Percentiles rank a stretch among this genome's conserved stretches.
Conservation (phyloP, 2,113 vertebrate species). For the Laticauda colubrina region DNA sequence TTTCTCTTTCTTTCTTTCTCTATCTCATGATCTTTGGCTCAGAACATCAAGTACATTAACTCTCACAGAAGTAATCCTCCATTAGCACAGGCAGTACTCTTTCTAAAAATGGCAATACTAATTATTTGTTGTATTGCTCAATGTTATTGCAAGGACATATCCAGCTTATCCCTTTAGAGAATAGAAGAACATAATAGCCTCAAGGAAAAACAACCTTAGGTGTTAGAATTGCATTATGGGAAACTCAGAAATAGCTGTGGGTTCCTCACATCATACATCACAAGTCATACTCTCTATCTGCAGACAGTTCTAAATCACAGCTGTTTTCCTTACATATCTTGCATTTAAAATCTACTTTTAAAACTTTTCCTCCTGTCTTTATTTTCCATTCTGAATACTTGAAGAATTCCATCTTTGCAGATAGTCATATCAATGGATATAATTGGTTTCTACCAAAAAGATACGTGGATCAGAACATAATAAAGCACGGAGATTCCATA, state of each 20-base stretch:
- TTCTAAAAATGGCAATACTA: background rate
- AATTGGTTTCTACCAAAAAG: background rate
- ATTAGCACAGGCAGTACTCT: background rate
- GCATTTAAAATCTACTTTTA: background rate
- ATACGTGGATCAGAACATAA: background rate
- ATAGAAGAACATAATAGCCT: background rate
- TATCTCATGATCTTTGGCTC: background rate
- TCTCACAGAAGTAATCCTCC: background rate
- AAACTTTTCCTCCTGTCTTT: background rate
- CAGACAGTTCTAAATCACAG: background rate
- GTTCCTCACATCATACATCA: background rate
- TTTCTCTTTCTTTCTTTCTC: background rate
- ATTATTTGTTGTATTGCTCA: background rate
- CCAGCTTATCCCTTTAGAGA: background rate
- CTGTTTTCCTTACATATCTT: background rate
- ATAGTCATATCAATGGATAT: background rate
- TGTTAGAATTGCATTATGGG: background rate
- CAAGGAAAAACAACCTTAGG: background rate
- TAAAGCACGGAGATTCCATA: background rate
- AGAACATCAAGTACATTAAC: background rate
- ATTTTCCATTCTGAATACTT: background rate
- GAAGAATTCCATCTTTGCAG: background rate
- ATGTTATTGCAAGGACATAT: background rate
- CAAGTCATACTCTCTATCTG: background rate
- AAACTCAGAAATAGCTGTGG: background rate